Base-by-base conservation (phyloP, 2,113 vertebrate species). In the Triplophysa rosa region DNA sequence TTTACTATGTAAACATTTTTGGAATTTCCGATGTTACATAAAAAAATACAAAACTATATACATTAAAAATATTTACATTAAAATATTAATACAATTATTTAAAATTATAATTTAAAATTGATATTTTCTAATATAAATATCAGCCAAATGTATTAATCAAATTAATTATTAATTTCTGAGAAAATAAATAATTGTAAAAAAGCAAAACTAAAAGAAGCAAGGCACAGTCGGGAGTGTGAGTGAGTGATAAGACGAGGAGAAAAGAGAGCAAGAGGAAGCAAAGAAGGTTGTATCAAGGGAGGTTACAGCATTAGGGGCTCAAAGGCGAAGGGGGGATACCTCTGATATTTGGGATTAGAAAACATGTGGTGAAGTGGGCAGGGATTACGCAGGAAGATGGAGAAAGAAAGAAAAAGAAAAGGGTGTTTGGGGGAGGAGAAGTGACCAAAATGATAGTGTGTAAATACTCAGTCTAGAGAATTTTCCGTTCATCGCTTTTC, bases 331-430 rank as follows among this genome's bases (percentile, higher is more conserved):
- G 74, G 42, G 78, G 21, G 82, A 88, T 87, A 87, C 86, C 88
- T 87, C 85, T 88, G 89, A 91, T 87, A 90, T 87, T 87, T 83
- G 64, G 90, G 91, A 93, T 93, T 93, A 92, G 88, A 88, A 88
- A 91, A 90, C 89, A 88, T 89, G 90, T 88, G 82, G 87, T 80
- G 81, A 87, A 89, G 89, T 87, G 89, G 89, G 58, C 74, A 89
- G 83, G 90, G 91, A 92, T 92, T 92, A 90, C 83, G 42, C 78
- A 88, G 83, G 79, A 87, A 86, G 84, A 83, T 64, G 77, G 81
- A 87, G 83, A 86, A 84, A 63, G n/a, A 77, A 76, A 68, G 74
- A 78, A 69, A 80, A 84, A 69, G 67, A 87, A 84, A 89, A 82
- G 87, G 87, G 84, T 87, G 86, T 89, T 89, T 87, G 76, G 77